A percentile compares a stretch with the other conserved stretches of the same genome.
These are phyloP conservation scores for Epinephelus cyanopodus DNA, from an alignment of 2,113 vertebrate species.

Conservation along the genomic window DNA sequence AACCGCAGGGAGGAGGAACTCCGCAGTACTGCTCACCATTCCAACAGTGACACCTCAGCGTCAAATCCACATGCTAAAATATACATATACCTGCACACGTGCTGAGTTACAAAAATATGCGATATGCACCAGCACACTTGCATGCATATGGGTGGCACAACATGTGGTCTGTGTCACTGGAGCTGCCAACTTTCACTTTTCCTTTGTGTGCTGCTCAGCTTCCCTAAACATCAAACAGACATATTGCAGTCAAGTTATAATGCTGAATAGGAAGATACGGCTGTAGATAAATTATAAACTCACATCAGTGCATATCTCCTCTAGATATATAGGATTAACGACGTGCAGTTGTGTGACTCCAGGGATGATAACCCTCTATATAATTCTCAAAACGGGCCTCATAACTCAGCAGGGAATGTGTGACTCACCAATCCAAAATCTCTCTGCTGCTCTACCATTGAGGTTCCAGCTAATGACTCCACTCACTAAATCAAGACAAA, in stretches of 20 bases:
- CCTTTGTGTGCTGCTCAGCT: neutral
- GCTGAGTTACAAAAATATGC: neutral
- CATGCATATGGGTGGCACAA: neutral
- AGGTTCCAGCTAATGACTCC: constrained; percentile 72
- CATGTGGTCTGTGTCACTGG: neutral
- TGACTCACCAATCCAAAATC: constrained; percentile 56
- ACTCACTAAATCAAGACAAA: constrained; percentile 79
- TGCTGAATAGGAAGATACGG: neutral
- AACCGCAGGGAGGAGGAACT: neutral
- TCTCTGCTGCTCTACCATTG: constrained; percentile 32
- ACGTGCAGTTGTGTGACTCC: constrained; percentile 12
- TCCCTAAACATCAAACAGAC: neutral
- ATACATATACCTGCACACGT: neutral
- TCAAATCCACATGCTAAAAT: neutral
- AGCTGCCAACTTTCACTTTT: neutral
- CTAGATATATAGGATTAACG: constrained; percentile 30
- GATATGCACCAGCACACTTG: neutral
- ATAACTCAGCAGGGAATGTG: constrained; percentile 40
- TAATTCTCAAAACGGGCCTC: constrained; percentile 15
- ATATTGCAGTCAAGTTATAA: neutral
- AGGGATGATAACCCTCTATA: constrained; percentile 20
- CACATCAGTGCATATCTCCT: neutral
- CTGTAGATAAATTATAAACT: neutral
- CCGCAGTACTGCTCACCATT: neutral
- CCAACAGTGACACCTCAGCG: neutral